Base-by-base conservation (phyloP, 2,888 invertebrate species). In the Leptopilina myrica region DNA sequence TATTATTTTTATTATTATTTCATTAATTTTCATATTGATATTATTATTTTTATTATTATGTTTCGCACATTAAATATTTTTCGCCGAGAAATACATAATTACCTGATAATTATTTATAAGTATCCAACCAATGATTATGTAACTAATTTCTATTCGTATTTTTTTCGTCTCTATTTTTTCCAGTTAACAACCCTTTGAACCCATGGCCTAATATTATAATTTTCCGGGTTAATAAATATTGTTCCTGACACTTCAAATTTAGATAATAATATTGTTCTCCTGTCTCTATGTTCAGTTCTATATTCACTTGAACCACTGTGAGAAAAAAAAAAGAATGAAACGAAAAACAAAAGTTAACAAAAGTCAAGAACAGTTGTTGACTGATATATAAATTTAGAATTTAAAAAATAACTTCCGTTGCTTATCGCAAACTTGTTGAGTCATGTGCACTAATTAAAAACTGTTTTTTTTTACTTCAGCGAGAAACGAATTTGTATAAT, bases 51-150 rank as follows among this genome's bases (percentile, higher is more conserved):
- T 0, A 20, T 20, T 20, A 20, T 20, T 20, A 20, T 20, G n/a
- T 20, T 20, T 20, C 20, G 20, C 20, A 46, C 9, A 46, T 46
- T 33, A 49, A 49, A 11, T 49, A 49, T 49, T 49, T 49, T 49
- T 49, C 49, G 49, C 11, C 49, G 12, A 67, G 15, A 67, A 46
- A 67, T 11, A 67, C 33, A 67, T 67, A 67, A 67, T 49, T 67
- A 67, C 67, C 67, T 67, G 67, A 6, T 49, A 20, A 46, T 49
- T 49, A 46, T 49, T 46, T 43, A 5, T 1, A 67, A 67, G 43
- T 49, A 67, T 20, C 12, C 49, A 67, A 67, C 20, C 49, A 46
- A 12, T 46, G 11, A 43, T 67, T 67, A 49, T 46, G 12, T 66
- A 15, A 43, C 15, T 40, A 43, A 64, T 64, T 64, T 40, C 7